Conservation (phyloP, 2,888 invertebrate species). For the Drosophila aldrichi region DNA sequence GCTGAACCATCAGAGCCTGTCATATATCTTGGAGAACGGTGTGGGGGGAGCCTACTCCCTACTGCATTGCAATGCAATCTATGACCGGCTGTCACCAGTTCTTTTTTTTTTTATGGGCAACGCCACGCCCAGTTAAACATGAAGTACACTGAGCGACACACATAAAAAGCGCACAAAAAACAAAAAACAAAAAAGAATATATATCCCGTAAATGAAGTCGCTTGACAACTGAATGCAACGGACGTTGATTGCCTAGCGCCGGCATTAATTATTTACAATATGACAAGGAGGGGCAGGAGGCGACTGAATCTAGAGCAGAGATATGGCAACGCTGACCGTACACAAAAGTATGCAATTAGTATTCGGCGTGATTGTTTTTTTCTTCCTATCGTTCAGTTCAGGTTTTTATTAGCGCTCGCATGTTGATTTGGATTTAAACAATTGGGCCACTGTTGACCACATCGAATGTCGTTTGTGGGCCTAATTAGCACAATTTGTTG, state of each 20-base stretch:
- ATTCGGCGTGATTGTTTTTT: constrained; percentile 54
- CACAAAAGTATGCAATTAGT: constrained; percentile 73
- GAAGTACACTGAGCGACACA: constrained; percentile 9
- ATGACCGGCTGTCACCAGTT: constrained; percentile 62
- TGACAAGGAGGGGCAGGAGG: constrained; percentile 1
- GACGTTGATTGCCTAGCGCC: constrained; percentile 69
- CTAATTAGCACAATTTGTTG: constrained; percentile 31
- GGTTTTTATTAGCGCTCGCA: constrained; percentile 15
- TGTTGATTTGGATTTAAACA: constrained; percentile 41
- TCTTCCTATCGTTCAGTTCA: not conserved
- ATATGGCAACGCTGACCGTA: constrained; percentile 40
- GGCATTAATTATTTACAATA: constrained; percentile 73
- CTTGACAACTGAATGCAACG: constrained; percentile 73
- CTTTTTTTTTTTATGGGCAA: constrained; percentile 53
- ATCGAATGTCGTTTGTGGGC: constrained; percentile 22
- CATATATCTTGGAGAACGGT: constrained; percentile 15
- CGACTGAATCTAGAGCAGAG: not conserved
- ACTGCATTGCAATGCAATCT: constrained; percentile 48
- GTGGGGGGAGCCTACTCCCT: not conserved
- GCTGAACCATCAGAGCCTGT: constrained; percentile 57
- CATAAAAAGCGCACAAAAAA: not conserved
- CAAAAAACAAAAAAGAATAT: constrained; percentile 6
- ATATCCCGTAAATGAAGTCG: constrained; percentile 51
- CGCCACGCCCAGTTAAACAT: constrained; percentile 56
- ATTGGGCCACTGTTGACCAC: constrained; percentile 30